Evolutionary conservation across 2,888 invertebrate species (phyloP), one percentile per base, ranked within the genome.

Genomic region (Lasioglossum oenotherae): DNA sequence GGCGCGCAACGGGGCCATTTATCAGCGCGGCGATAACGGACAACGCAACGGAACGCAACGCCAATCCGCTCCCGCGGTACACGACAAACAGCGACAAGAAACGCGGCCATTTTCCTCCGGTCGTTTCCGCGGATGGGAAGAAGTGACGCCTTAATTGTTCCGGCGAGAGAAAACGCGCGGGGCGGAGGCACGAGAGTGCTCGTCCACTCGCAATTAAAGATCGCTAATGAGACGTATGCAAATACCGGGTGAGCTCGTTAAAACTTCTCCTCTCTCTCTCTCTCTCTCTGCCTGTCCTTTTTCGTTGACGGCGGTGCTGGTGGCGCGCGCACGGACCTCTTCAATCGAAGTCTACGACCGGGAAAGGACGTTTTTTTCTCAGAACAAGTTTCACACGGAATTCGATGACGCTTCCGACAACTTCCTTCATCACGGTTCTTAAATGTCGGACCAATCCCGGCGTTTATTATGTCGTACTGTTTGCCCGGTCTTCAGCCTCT

Each of bases 171-270:
- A 67, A 67, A 67, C 67, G 16, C 46, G 44, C 8, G 6, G 35
- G 44, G 81, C 73, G 78, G 64, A 16, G 75, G 46, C 88, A 69
- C 69, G 64, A 82, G 81, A 76, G 35, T 27, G 73, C 81, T 82
- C 84, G 87, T 83, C 89, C 82, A 86, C 77, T 86, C 72, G 87
- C 85, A 90, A 90, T 90, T 90, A 90, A 90, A 90, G 89, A 90
- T 91, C 90, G 87, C 89, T 90, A 91, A 90, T 90, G 90, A 91
- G 91, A 90, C 91, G 85, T 91, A 90, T 90, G 91, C 91, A 90
- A 90, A 90, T 90, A 90, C 84, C 80, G 64, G 80, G 27, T 74
- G 67, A 80, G 84, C 82, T 78, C 86, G 80, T 91, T 89, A 90
- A 91, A 90, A 88, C 78, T 78, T 72, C 44, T 82, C 75, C 27